A percentile compares a stretch with the other conserved stretches of the same genome.
These are phyloP conservation scores for Polymixis flavicincta DNA, from an alignment of 2,888 invertebrate genomes.

Conservation along the genomic window DNA sequence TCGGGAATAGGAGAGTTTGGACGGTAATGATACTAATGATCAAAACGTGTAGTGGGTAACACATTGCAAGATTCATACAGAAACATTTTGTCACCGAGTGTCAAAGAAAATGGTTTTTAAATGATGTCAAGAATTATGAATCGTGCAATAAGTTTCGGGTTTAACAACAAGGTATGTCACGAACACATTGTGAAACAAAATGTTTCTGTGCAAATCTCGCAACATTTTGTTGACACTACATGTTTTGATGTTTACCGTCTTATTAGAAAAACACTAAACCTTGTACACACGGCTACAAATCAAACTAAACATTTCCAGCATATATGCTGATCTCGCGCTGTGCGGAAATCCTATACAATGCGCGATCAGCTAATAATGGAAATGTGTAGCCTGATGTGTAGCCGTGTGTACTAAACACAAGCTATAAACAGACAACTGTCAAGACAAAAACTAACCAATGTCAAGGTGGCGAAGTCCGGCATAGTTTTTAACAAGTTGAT, in stretches of 20 bases:
- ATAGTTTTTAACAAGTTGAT: no score
- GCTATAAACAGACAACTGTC: neutral
- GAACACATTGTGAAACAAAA: neutral
- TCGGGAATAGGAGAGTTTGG: neutral
- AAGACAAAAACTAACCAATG: neutral
- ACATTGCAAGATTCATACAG: neutral
- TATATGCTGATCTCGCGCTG: no score
- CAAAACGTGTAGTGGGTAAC: neutral
- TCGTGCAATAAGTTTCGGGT: neutral
- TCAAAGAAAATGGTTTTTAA: neutral
- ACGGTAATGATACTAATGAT: no score
- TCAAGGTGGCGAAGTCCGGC: no score
- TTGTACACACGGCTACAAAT: no score
- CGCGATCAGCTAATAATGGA: no score
- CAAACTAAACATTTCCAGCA: no score
- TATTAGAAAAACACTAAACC: neutral
- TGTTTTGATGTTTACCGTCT: neutral
- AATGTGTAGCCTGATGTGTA: no score
- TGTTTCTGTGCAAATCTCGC: no score
- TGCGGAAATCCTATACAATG: no score
- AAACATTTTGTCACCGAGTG: neutral
- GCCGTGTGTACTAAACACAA: neutral
- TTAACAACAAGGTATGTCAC: neutral
- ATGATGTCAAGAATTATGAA: neutral
- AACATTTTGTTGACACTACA: no score